Evolutionary conservation across 2,797 vertebrate genomes (phyloP), one percentile per base, ranked within the genome.

Genomic region (Buphagus erythrorhynchus): DNA sequence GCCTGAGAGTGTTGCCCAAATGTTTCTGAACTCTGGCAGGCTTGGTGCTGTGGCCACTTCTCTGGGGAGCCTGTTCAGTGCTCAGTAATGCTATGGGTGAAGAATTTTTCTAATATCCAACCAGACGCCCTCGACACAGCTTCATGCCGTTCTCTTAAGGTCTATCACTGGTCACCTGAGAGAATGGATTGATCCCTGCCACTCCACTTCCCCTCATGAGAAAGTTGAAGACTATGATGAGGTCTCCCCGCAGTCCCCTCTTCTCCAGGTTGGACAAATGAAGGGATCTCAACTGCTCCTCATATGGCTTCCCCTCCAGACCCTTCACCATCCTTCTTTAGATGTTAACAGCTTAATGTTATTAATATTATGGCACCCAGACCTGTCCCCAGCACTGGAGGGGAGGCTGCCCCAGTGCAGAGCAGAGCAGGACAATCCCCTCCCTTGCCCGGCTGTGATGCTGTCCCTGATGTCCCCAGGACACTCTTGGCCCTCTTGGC

Each of bases 91-190:
- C 5, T 22, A n/a, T n/a, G 15, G 6, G 10, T n/a, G 18, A 36
- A 36, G 17, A 49, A 22, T 10, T 57, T 48, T 49, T 42, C n/a
- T 51, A 51, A 22, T 36, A 35, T 13, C 18, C 36, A 22, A 7
- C 15, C 8, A 43, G 57, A 58, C 0, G 0, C 11, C 5, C 12
- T 31, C 0, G 0, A n/a, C 22, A n/a, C 15, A 51, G 6, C 10
- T 28, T 45, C 38, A 11, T 28, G 22, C 9, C 2, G 0, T 45
- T 52, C n/a, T 26, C 19, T 67, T 38, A 38, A 35, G n/a, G 17
- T 4, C 4, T 66, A 6, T 43, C 28, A 16, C 38, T 51, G 28
- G 28, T 28, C n/a, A n/a, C 10, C 15, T 18, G 22, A 51, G 28
- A 51, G 22, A 42, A 28, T 6, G 6, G 19, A 29, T 13, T 49